A percentile compares a stretch with the other conserved stretches of the same genome.
These are phyloP conservation scores for Melanitta fusca DNA, from an alignment of 2,797 vertebrate genomes.

Conservation along the genomic window DNA sequence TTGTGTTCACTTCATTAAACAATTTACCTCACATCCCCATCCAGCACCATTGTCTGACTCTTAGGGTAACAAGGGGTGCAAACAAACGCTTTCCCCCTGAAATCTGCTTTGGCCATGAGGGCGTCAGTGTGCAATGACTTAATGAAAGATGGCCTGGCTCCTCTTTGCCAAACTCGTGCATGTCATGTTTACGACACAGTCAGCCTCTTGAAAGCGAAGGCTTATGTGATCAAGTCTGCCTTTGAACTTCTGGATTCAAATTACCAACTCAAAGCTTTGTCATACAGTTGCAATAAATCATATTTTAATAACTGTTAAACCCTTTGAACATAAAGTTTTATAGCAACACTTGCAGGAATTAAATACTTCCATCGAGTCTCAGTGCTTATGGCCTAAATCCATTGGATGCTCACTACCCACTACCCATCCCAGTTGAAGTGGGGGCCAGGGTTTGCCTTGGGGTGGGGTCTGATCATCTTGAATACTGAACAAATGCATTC, in stretches of 20 bases:
- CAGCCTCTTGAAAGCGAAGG: background rate
- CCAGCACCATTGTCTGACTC: background rate
- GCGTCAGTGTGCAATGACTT: background rate
- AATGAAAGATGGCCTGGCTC: background rate
- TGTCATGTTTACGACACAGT: background rate
- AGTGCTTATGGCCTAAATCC: background rate
- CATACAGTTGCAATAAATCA: background rate
- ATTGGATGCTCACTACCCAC: background rate
- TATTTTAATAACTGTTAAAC: constrained; percentile 42
- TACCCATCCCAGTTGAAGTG: no score
- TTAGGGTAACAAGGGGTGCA: background rate
- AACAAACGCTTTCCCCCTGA: background rate
- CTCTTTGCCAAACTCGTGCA: background rate
- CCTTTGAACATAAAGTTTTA: constrained; percentile 26
- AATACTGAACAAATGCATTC: background rate
- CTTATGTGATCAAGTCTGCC: constrained; percentile 36
- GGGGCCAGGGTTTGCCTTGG: background rate
- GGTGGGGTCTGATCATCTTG: background rate
- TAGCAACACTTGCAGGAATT: constrained; percentile 17
- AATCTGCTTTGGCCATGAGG: background rate
- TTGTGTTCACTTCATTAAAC: background rate
- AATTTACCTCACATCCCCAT: background rate
- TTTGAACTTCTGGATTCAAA: constrained; percentile 11
- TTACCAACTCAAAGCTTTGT: constrained; percentile 23
- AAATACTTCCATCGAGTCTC: accelerated